Percentiles rank a stretch among this genome's conserved stretches.
These are phyloP conservation scores for Lepidocolaptes lacrymiger DNA, from an alignment of 2,797 vertebrate genomes.

Conservation along the genomic window DNA sequence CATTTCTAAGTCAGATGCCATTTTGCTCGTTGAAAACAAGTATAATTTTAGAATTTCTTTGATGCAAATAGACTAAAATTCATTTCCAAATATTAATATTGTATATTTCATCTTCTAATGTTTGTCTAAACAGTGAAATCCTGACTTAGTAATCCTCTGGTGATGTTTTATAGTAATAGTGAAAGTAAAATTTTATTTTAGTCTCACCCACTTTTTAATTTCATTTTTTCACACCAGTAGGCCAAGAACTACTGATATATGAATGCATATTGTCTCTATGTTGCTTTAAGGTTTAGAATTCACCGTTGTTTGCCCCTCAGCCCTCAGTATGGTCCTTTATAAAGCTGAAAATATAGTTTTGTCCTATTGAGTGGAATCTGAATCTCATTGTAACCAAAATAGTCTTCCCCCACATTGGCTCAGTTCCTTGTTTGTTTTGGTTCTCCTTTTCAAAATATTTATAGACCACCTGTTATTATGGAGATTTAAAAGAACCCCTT, in stretches of 20 bases:
- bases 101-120: neutral
- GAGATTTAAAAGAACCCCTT: neutral
- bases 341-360: neutral
- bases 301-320: neutral
- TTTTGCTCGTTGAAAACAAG: neutral
- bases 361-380: neutral
- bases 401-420: neutral
- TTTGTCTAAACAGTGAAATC: neutral
- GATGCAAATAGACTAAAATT: neutral
- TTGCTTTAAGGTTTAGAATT: neutral
- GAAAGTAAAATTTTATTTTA: neutral
- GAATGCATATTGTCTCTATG: neutral
- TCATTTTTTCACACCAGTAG: neutral
- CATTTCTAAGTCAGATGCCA: neutral
- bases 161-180: neutral
- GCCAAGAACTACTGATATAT: neutral
- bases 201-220: neutral
- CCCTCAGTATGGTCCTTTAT: neutral
- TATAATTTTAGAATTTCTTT: neutral
- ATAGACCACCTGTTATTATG: neutral
- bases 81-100: neutral
- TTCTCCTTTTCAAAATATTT: neutral
- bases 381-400: neutral
- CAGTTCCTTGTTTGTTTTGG: neutral
- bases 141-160: neutral